Evolutionary conservation across 2,888 invertebrate species (phyloP), one percentile per base, ranked within the genome.

Genomic region (Calameuta pallipes): DNA sequence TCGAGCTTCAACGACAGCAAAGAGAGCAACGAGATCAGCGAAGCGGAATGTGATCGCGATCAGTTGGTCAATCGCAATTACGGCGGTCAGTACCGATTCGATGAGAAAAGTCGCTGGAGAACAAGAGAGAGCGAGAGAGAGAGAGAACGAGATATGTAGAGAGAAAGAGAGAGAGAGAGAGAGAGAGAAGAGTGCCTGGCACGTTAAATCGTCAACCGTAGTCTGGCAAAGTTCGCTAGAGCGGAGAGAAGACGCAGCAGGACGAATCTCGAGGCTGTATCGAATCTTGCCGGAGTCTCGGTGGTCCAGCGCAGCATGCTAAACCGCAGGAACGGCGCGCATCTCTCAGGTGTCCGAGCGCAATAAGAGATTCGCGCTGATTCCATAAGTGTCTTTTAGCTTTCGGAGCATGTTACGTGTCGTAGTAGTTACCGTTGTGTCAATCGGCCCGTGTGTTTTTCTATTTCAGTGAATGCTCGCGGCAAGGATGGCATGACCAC

Each of bases 11-110:
- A 98, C 92, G 97, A 97, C 92, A 97, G 97, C 91, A 97, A 97
- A 93, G 97, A 97, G 92, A 97, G 97, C 92, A 97, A 97, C 93
- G 97, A 97, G 93, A 97, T 97, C 92, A 97, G 97, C 90, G 97
- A 97, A 92, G 97, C 97, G 87, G 97, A 97, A 92, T 97, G 97
- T 92, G 97, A 97, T 93, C 96, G 96, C 83, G 96, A 96, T 91
- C 95, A 95, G 88, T 91, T 94, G 80, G 94, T 94, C 88, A 95
- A 96, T 92, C 95, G 97, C 89, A 96, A 95, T 92, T 97, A 97
- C 91, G 96, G 97, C 90, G 97, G 97, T 97, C 93, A 94, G 94
- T 92, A 83, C 79, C 81, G 78, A 82, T 76, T 80, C 77, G 56
- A 73, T 69, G 75, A 73, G 15, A 41, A 41, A 15, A 41, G 15